Evolutionary conservation across 2,888 invertebrate species (phyloP).

Genomic region (Polia nebulosa): DNA sequence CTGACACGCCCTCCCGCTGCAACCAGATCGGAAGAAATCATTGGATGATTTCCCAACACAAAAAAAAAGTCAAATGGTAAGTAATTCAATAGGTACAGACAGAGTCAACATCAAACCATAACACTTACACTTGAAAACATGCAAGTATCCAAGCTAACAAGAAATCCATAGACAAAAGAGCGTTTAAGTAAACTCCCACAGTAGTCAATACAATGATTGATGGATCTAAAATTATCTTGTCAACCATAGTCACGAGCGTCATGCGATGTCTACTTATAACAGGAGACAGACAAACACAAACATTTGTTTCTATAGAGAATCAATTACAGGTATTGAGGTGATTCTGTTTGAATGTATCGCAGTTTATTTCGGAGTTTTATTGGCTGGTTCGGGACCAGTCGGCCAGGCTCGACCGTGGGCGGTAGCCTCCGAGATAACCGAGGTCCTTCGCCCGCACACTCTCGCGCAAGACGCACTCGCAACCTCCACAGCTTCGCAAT

Average conservation of each 20-base stretch:
- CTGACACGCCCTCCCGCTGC: no score
- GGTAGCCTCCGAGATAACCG: constrained; percentile 69
- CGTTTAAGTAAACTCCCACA: constrained; percentile 14
- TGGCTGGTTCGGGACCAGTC: constrained; percentile 56
- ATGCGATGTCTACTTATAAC: constrained; percentile 10
- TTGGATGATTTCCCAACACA: no score
- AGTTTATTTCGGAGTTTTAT: constrained; percentile 42
- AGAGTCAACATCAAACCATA: background rate
- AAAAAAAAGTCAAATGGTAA: no score
- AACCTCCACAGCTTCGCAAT: constrained; percentile 69
- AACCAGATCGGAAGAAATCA: no score
- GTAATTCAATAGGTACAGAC: background rate
- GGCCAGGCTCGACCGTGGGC: constrained; percentile 60
- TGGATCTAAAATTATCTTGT: constrained; percentile 26
- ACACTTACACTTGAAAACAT: no score
- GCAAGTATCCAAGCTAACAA: background rate
- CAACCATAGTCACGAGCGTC: constrained; percentile 7
- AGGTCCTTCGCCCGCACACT: constrained; percentile 67
- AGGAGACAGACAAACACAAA: constrained; percentile 21
- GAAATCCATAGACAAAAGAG: constrained; percentile 8
- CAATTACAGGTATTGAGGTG: constrained; percentile 5
- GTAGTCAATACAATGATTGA: constrained; percentile 21
- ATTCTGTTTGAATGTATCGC: constrained; percentile 35
- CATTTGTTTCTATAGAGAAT: constrained; percentile 19
- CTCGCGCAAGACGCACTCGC: constrained; percentile 59